Evolutionary conservation across 1,140 invertebrate genomes (phyloP).

Genomic region (Magallana angulata): DNA sequence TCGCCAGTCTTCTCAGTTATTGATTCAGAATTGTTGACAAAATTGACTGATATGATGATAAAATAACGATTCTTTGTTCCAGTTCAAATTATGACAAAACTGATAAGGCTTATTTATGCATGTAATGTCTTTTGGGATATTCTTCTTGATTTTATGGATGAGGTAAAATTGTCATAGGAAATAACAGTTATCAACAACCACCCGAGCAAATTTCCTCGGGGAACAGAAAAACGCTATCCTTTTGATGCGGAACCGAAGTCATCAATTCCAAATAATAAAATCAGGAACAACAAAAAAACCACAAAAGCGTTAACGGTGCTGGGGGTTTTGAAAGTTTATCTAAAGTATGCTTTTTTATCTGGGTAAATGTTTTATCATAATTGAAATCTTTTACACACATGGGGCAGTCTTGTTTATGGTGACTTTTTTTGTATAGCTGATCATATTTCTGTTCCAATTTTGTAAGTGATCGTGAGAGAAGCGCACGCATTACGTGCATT

Average conservation of each 20-base stretch:
- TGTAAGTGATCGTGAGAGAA: background rate
- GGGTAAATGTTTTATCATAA: conserved; percentile 16
- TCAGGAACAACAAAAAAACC: background rate
- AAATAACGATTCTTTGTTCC: background rate
- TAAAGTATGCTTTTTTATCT: background rate
- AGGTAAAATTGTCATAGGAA: conserved; percentile 14
- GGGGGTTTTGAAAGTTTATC: background rate
- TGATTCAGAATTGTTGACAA: too few species aligned
- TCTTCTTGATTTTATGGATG: background rate
- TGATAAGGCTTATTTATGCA: background rate
- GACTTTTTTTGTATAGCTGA: background rate
- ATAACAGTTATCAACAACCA: background rate
- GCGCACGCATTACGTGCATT: background rate
- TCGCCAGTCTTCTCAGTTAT: too few species aligned
- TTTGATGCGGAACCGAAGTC: conserved; percentile 7
- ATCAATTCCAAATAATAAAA: background rate
- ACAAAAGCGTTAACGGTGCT: background rate
- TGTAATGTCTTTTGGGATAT: conserved; percentile 14
- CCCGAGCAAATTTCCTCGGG: background rate
- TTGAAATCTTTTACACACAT: background rate
- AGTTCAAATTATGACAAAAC: background rate
- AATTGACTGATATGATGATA: background rate
- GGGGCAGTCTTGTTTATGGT: background rate
- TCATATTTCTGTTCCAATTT: background rate
- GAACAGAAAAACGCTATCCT: background rate